Evolutionary conservation across 2,888 invertebrate species (phyloP), one percentile per base, ranked within the genome.

Genomic region (Amphimallon solstitiale): DNA sequence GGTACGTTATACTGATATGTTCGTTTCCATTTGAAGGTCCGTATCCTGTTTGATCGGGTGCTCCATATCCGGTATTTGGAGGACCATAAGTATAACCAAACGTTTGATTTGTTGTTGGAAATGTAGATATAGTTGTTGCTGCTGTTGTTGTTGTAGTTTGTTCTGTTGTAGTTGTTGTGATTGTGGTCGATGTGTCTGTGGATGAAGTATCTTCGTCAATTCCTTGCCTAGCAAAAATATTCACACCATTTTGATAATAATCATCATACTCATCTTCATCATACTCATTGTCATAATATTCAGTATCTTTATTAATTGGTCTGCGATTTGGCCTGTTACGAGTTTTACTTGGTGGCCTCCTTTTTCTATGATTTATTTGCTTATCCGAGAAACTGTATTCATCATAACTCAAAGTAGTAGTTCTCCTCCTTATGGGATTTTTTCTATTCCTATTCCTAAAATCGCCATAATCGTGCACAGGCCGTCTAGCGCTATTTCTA

Each of bases 1-100:
- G 78, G 64, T 81, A 80, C 29, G 81, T 81, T 43, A 81, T 78
- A 60, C 80, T 80, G 19, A 82, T 76, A 35, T 77, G 72, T 68
- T 81, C 81, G 65, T 80, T 77, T 7, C 80, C 80, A 68, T 79
- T 79, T 1, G 78, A 79, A 15, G 80, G 79, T 9, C 81, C 82
- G 70, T 82, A 81, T 38, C 78, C 78, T 73, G 66, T 34, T n/a
- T 51, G 51, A 29, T 29, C 29, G 14, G 64, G 46, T 15, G 68
- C 62, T 21, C 67, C 59, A 56, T 67, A 48, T 9, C 65, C 51
- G 4, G 66, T 51, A 10, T 65, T 40, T n/a, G 72, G 70, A 17
- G 71, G 71, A 7, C 72, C 67, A 14, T 49, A 29, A 34, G 45
- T 56, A 40, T 45, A 35, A 37, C 15, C 49, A 9, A 29, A 23